phyloP scores from a whole-genome alignment of 1,140 invertebrate species.

The Saccostrea cuccullata region DNA sequence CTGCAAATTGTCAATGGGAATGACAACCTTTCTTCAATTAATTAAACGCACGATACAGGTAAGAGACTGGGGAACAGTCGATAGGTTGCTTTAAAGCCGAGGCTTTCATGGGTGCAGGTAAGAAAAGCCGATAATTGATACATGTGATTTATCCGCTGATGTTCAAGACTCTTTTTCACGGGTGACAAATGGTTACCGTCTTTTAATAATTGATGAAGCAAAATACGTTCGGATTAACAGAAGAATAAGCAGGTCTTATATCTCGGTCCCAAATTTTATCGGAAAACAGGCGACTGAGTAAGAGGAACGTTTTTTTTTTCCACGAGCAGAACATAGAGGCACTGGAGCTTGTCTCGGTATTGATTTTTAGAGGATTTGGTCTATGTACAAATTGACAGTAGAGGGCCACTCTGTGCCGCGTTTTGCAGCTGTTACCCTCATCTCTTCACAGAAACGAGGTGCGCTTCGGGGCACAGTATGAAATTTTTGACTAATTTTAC shows the following conservation, averaged over 20 bases:
- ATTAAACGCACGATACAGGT: slow-evolving; percentile 39
- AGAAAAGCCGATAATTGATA: slow-evolving; percentile 33
- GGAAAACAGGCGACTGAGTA: slow-evolving; percentile 35
- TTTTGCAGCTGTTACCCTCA: slow-evolving; percentile 56
- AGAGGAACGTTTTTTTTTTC: slow-evolving; percentile 14
- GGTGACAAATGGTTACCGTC: slow-evolving; percentile 19
- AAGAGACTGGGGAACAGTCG: neutral
- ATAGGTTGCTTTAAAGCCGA: neutral
- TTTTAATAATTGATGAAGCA: slow-evolving; percentile 43
- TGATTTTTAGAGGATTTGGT: slow-evolving; percentile 33
- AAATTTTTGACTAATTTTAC: neutral
- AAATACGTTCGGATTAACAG: slow-evolving; percentile 24
- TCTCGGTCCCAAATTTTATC: slow-evolving; percentile 45
- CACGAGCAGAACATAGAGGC: slow-evolving; percentile 4
- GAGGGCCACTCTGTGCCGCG: slow-evolving; percentile 47
- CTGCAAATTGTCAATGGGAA: neutral
- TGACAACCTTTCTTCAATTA: slow-evolving; percentile 41
- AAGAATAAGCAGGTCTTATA: neutral
- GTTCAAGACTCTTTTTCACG: slow-evolving; percentile 25
- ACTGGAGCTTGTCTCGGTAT: slow-evolving; percentile 29
- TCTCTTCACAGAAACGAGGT: neutral
- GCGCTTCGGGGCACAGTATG: slow-evolving; percentile 12
- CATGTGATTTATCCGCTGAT: slow-evolving; percentile 37
- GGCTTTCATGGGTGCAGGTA: slow-evolving; percentile 18
- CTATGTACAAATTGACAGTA: slow-evolving; percentile 49